Base-by-base conservation (phyloP, 2,888 invertebrate species). In the Miltochrista miniata region DNA sequence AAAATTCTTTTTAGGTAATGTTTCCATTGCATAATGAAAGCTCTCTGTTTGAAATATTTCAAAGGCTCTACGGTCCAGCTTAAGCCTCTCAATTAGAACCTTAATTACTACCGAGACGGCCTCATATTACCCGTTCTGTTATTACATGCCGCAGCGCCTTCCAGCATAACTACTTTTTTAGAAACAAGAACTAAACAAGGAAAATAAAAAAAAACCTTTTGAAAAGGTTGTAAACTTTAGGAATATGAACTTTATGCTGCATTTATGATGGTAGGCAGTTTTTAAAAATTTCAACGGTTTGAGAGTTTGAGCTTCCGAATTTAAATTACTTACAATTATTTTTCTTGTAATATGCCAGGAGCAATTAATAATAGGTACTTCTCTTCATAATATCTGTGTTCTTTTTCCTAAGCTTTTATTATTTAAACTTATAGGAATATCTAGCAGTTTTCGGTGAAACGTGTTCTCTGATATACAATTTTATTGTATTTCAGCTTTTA, bases 81-180 rank as follows among this genome's bases (percentile, higher is more conserved):
- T 51, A 45, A 38, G 36, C 40, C 12, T 60, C 35, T 37, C 46
- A 43, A 39, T 54, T 41, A 43, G 54, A 50, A n/a, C 35, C 18
- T 24, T 24, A 24, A 24, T 24, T 24, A 24, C 18, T 24, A 24
- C 30, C 14, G 33, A 51, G 34, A 12, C 9, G 45, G 39, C 51
- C 15, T 14, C 50, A 29, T 47, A 45, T 51, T 49, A 41, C 43
- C 13, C 44, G 30, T 47, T 42, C 51, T 48, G 30, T 47, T 42
- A 53, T 48, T 31, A 45, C 37, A n/a, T 15, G 11, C 12, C 46
- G 30, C 37, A 14, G 38, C 47, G 31, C 43, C 18, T 53, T n/a
- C 39, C 31, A 34, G 41, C 14, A 3, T 47, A 45, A 45, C 51
- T 47, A 63, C 46, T 59, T 58, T 48, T 7, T 30, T 37, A 43